Percentiles rank a stretch among this genome's conserved stretches.
These are phyloP conservation scores for Beris chalybata DNA, from an alignment of 2,888 invertebrate species.

Conservation along the genomic window DNA sequence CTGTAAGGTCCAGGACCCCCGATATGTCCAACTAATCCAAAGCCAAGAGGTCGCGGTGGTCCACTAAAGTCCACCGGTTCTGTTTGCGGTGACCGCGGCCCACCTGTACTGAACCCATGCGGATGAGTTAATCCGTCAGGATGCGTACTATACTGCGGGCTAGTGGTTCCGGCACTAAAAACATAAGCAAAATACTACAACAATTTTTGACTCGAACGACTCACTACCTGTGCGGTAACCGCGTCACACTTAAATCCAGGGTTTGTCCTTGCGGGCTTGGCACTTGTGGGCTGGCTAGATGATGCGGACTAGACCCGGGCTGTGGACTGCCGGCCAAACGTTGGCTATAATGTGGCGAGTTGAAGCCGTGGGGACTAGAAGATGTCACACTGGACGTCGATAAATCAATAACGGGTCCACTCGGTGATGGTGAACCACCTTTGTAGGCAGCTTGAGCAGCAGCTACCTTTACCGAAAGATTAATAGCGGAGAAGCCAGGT, in stretches of 20 bases:
- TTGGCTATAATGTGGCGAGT: conserved; percentile 56
- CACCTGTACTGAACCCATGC: conserved; percentile 58
- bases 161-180: conserved; percentile 58
- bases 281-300: conserved; percentile 84
- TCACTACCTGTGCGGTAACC: conserved; percentile 78
- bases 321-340: conserved; percentile 71
- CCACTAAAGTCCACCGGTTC: conserved; percentile 74
- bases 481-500: conserved; percentile 78
- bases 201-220: conserved; percentile 17
- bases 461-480: conserved; percentile 79
- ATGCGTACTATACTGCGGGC: conserved; percentile 63
- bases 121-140: conserved; percentile 57
- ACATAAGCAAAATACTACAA: conserved; percentile 37
- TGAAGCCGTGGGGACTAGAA: conserved; percentile 76
- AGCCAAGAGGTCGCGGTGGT: conserved; percentile 66
- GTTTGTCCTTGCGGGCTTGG: conserved; percentile 91
- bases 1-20: conserved; percentile 72
- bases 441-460: conserved; percentile 54
- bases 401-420: conserved; percentile 81
- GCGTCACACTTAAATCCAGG: conserved; percentile 84
- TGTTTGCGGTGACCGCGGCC: conserved; percentile 66
- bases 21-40: conserved; percentile 60
- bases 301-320: conserved; percentile 81
- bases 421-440: conserved; percentile 68
- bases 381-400: conserved; percentile 84